These are phyloP conservation scores for Bilobella aurantiaca DNA, from an alignment of 1,140 invertebrate species.

Conservation along the genomic window DNA sequence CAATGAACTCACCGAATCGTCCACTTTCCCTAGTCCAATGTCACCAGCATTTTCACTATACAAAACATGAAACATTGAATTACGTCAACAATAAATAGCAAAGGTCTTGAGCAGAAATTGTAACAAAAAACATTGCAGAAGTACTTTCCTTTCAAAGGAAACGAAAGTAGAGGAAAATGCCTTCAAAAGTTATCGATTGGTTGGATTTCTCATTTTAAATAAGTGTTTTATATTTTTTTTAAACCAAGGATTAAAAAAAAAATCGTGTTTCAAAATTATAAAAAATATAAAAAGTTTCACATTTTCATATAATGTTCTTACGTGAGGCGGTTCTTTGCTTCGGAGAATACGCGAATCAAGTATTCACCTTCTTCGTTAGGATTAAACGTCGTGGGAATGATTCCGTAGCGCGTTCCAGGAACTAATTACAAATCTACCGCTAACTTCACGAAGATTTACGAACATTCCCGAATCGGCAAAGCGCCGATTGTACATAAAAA, in stretches of 20 bases:
- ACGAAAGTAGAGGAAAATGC: too few species aligned
- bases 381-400: constrained; percentile 96
- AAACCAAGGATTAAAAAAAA: not conserved
- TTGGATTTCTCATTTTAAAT: too few species aligned
- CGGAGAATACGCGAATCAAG: constrained; percentile 88
- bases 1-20: constrained; percentile 47
- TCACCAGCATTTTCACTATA: constrained; percentile 75
- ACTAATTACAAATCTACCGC: constrained; percentile 81
- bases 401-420: constrained; percentile 78
- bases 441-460: constrained; percentile 91
- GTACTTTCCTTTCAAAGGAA: too few species aligned
- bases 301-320: constrained; percentile 47
- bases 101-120: too few species aligned
- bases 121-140: too few species aligned
- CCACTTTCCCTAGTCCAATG: constrained; percentile 62
- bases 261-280: too few species aligned
- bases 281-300: too few species aligned
- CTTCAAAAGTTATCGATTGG: too few species aligned
- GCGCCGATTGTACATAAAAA: constrained; percentile 92
- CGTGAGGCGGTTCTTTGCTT: constrained; percentile 79
- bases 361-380: constrained; percentile 94
- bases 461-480: constrained; percentile 84
- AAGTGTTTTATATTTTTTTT: constrained; percentile 33
- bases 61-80: too few species aligned
- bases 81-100: too few species aligned